Percentiles rank a stretch among this genome's conserved stretches.
Evolutionary conservation across 2,888 invertebrate genomes (phyloP).

Genomic region (Tipula lateralis): DNA sequence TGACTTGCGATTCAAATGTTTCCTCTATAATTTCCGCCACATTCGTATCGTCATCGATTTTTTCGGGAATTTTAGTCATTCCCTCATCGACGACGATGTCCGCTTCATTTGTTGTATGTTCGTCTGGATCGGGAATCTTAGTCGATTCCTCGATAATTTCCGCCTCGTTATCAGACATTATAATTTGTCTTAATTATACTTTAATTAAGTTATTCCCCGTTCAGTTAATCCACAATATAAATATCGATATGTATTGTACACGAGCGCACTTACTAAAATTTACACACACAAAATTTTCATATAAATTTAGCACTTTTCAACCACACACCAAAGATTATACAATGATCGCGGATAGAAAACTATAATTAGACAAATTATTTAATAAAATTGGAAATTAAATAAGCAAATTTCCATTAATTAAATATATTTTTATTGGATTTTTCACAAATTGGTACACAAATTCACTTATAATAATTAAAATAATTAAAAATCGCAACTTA

Average conservation of each 20-base stretch:
- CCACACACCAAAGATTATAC: not conserved
- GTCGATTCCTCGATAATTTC: constrained; percentile 46
- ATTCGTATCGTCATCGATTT: not conserved
- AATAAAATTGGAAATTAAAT: not conserved
- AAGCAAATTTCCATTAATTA: not conserved
- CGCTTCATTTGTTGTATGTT: not conserved
- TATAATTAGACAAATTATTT: not conserved
- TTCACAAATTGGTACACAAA: not conserved
- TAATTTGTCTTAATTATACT: not conserved
- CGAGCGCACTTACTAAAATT: not conserved
- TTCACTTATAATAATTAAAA: not conserved
- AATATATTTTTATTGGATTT: not conserved
- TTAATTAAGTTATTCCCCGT: not conserved
- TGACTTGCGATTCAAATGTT: constrained; percentile 43
- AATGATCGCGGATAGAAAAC: not conserved
- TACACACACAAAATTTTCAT: not conserved
- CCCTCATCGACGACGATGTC: constrained; percentile 37
- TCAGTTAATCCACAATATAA: not conserved
- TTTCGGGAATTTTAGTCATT: not conserved
- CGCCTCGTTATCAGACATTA: constrained; percentile 2
- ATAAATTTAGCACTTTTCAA: not conserved
- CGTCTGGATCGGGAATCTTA: not conserved
- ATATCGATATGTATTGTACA: not conserved
- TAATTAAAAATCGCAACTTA: not conserved
- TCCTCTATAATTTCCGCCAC: constrained; percentile 44